Base-by-base conservation (phyloP, 2,113 vertebrate species). In the Misgurnus anguillicaudatus region DNA sequence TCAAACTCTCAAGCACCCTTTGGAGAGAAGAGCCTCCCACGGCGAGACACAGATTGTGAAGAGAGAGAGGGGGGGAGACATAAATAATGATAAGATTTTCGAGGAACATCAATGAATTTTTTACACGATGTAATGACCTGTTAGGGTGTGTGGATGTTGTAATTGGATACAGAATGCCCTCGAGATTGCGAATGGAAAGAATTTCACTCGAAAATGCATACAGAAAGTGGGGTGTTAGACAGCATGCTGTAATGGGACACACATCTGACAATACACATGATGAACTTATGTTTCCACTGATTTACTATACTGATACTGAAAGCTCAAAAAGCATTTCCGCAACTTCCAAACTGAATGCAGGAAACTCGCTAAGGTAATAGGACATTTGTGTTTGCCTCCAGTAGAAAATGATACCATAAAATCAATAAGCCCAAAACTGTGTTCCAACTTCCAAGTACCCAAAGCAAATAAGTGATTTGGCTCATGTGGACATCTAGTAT, bases 21-120 rank as follows among this genome's bases (percentile, higher is more conserved):
- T 17, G 55, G 68, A 81, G 69, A 81, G 41, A 31, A 42, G 19
- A 75, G 48, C 79, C 83, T 73, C 83, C 83, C 79, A 78, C 4
- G 0, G 75, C 0, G 64, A 69, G 55, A 76, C 60, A 65, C 7
- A 68, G 51, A 57, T 65, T 70, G 78, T 75, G 63, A 80, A 72
- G 69, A 47, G 73, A 4, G 82, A 75, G 58, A 45, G 51, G 80
- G 62, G 7, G 74, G 80, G 57, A 84, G 74, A 81, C 39, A 57
- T 62, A 77, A 70, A 84, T 70, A 78, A 73, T 70, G 58, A 84
- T 81, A 75, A 9, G 10, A 41, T 31, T 77, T 70, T 45, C 17
- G 48, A 71, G 71, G 58, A 39, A 21, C 51, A 41, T 75, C 53
- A 61, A 13, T 58, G 38, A 31, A 42, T 57, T 64, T 75, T 64